phyloP scores from a whole-genome alignment of 2,888 invertebrate genomes.

The Drosophila subsilvestris region DNA sequence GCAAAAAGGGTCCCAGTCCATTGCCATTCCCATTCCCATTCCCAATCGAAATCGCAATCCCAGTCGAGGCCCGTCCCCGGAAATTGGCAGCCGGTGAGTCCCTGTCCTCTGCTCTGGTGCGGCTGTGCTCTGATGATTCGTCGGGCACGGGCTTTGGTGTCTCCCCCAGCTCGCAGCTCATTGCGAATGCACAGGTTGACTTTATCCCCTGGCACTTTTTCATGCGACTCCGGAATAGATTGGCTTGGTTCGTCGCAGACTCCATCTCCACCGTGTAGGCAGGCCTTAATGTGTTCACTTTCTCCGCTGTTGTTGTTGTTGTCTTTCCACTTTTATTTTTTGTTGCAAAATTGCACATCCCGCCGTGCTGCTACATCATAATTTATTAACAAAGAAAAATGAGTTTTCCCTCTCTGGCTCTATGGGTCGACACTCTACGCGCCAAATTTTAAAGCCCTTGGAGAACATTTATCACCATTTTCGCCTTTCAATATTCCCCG shows the following conservation, averaged over 20 bases:
- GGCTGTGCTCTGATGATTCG: conserved; percentile 43
- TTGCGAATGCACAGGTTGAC: conserved; percentile 80
- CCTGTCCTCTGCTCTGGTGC: neutral
- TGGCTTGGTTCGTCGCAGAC: conserved; percentile 28
- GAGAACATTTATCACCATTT: conserved; percentile 70
- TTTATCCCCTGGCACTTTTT: conserved; percentile 76
- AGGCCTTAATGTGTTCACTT: conserved; percentile 47
- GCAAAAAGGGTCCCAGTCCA: conserved; percentile 52
- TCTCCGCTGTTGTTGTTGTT: conserved; percentile 21
- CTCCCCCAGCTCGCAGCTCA: conserved; percentile 62
- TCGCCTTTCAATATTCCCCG: conserved; percentile 57
- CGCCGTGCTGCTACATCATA: conserved; percentile 70
- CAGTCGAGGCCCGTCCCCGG: conserved; percentile 17
- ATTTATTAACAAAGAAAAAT: conserved; percentile 80
- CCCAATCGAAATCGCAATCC: conserved; percentile 51
- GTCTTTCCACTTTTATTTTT: conserved; percentile 40
- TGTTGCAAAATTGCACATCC: conserved; percentile 66
- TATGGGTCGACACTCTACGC: conserved; percentile 29
- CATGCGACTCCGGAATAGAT: conserved; percentile 37
- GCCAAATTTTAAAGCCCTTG: conserved; percentile 61
- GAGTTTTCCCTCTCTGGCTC: conserved; percentile 56
- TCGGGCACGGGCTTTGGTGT: conserved; percentile 35
- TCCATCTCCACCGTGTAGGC: conserved; percentile 26
- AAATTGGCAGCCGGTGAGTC: conserved; percentile 19
- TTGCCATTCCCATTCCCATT: conserved; percentile 11